Conservation (phyloP, 2,888 invertebrate genomes). For the Ramazzottius varieornatus region DNA sequence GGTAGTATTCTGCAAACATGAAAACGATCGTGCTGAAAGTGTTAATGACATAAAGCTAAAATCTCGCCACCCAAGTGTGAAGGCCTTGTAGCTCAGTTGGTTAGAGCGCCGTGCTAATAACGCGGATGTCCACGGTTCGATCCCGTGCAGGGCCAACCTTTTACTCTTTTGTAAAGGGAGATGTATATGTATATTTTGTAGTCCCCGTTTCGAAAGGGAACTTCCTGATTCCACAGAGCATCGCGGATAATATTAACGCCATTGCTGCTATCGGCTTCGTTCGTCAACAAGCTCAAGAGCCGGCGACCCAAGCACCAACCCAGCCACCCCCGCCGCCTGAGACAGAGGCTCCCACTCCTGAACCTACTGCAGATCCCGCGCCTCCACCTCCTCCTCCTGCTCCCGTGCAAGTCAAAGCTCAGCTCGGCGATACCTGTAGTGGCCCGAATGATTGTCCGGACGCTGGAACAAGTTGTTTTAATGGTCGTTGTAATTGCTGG, state of each 20-base stretch:
- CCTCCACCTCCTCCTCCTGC: background rate
- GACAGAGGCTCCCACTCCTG: background rate
- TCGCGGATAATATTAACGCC: no score
- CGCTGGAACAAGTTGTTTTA: background rate
- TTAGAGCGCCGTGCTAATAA: constrained; percentile 4
- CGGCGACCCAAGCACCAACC: background rate
- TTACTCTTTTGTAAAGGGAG: background rate
- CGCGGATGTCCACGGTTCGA: constrained; percentile 4
- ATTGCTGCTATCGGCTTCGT: no score
- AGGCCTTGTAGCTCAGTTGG: background rate
- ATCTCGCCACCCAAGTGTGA: no score
- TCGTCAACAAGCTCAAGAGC: no score
- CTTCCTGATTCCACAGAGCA: no score
- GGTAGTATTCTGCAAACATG: no score
- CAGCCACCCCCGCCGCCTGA: background rate
- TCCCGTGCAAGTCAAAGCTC: background rate
- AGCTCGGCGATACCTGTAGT: background rate
- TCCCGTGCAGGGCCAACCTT: background rate
- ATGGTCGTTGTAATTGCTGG: background rate
- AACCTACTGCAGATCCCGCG: background rate
- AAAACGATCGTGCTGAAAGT: no score
- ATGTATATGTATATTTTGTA: background rate
- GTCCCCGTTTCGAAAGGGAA: background rate
- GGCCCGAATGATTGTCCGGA: background rate
- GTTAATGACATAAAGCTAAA: no score